These are phyloP conservation scores for Ornithoptera priamus DNA, from an alignment of 2,888 invertebrate species.

Conservation along the genomic window DNA sequence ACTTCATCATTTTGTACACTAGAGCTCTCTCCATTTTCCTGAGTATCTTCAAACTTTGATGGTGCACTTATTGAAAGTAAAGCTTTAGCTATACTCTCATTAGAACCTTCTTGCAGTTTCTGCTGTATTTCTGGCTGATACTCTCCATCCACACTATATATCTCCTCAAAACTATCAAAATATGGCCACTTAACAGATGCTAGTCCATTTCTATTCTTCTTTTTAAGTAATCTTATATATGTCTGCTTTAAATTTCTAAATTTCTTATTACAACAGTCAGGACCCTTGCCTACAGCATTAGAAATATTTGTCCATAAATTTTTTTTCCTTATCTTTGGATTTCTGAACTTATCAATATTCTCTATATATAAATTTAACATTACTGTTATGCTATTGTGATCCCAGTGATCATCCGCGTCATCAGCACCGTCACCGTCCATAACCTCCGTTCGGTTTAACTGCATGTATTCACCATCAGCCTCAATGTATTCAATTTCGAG, in stretches of 20 bases:
- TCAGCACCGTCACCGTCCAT: conserved; percentile 57
- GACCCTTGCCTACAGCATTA: conserved; percentile 59
- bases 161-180: conserved; percentile 68
- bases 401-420: conserved; percentile 69
- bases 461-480: conserved; percentile 54
- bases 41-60: conserved; percentile 42
- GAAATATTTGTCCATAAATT: conserved; percentile 69
- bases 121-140: conserved; percentile 67
- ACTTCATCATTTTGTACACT: conserved; percentile 52
- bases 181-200: conserved; percentile 70
- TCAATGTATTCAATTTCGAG: conserved; percentile 57
- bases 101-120: conserved; percentile 58
- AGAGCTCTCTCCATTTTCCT: conserved; percentile 53
- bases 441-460: conserved; percentile 52
- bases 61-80: conserved; percentile 56
- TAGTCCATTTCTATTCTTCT: conserved; percentile 55
- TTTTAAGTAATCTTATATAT: conserved; percentile 65
- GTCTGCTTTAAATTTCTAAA: conserved; percentile 72
- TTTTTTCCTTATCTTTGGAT: conserved; percentile 71
- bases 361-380: conserved; percentile 63
- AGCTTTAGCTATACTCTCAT: conserved; percentile 61
- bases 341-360: conserved; percentile 66
- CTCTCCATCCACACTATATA: conserved; percentile 63
- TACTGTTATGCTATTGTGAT: conserved; percentile 53
- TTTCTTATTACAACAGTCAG: conserved; percentile 71